Percentiles rank a stretch among this genome's conserved stretches.
Conservation (phyloP, 2,888 invertebrate species). For the Camptogramma bilineatum region DNA sequence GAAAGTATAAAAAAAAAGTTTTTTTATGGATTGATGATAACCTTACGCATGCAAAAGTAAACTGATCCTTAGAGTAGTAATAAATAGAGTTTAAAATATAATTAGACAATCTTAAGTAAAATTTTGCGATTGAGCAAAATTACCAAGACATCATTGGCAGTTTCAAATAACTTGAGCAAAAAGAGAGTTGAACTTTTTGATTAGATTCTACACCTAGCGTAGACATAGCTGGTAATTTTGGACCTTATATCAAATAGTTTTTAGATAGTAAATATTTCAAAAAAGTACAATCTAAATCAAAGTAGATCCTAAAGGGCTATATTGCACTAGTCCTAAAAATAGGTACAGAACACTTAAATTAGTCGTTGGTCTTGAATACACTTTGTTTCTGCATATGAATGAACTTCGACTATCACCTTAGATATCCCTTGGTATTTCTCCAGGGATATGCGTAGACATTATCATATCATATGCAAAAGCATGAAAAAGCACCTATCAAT, state of each 20-base stretch:
- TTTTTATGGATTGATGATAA: slow-evolving; percentile 12
- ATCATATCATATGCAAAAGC: slow-evolving; percentile 20
- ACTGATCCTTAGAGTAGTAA: slow-evolving; percentile 26
- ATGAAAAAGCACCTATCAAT: slow-evolving; percentile 71
- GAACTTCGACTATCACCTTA: not conserved
- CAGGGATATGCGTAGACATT: not conserved
- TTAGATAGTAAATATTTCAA: slow-evolving; percentile 21
- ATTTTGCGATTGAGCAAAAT: slow-evolving; percentile 82
- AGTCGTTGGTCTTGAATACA: slow-evolving; percentile 80
- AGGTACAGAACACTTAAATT: slow-evolving; percentile 77
- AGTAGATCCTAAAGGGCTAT: slow-evolving; percentile 58
- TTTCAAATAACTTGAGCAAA: slow-evolving; percentile 48
- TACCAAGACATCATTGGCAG: slow-evolving; percentile 69
- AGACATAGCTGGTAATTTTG: not conserved
- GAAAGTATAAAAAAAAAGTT: slow-evolving; percentile 1
- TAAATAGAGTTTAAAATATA: slow-evolving; percentile 39
- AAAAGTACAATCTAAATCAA: slow-evolving; percentile 37
- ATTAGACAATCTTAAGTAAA: slow-evolving; percentile 74
- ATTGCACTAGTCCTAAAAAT: slow-evolving; percentile 80
- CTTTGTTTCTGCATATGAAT: slow-evolving; percentile 41
- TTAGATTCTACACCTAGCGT: slow-evolving; percentile 29
- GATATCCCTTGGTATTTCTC: not conserved
- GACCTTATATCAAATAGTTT: not conserved
- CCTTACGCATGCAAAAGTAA: slow-evolving; percentile 25
- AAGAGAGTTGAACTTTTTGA: slow-evolving; percentile 31